These are phyloP conservation scores for Andrena hattorfiana DNA, from an alignment of 2,888 invertebrate species.

Conservation along the genomic window DNA sequence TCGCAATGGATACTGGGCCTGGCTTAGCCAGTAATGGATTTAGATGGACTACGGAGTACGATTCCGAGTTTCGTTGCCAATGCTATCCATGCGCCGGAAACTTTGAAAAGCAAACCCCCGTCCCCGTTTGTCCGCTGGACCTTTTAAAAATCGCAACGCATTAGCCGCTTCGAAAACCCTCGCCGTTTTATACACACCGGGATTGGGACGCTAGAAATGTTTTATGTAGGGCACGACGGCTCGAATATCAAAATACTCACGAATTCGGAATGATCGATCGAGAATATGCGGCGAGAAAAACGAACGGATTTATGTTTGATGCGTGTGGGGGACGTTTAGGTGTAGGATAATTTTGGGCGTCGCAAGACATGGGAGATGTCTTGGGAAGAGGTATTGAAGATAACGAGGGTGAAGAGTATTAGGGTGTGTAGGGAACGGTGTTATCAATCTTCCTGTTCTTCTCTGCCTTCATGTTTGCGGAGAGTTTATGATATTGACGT, in stretches of 20 bases:
- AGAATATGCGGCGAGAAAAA: neutral
- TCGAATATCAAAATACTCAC: neutral
- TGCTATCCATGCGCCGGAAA: constrained; percentile 23
- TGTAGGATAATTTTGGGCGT: too few relatives aligned
- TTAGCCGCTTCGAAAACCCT: neutral
- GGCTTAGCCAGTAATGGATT: constrained; percentile 48
- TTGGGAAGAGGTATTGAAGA: too few relatives aligned
- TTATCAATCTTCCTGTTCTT: too few relatives aligned
- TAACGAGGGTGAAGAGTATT: too few relatives aligned
- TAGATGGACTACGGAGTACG: constrained; percentile 49
- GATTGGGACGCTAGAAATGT: neutral
- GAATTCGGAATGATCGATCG: neutral
- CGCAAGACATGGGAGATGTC: too few relatives aligned
- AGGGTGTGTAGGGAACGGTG: too few relatives aligned
- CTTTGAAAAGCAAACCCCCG: constrained; percentile 20
- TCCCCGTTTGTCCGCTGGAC: neutral
- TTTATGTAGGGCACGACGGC: neutral
- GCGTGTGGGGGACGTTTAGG: too few relatives aligned
- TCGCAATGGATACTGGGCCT: constrained; percentile 32
- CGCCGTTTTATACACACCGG: neutral
- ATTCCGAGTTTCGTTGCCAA: constrained; percentile 39
- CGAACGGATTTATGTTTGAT: too few relatives aligned
- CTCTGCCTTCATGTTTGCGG: too few relatives aligned
- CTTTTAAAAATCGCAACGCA: constrained; percentile 31
- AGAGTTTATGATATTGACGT: too few relatives aligned